phyloP scores from a whole-genome alignment of 2,113 vertebrate genomes.

The Grammomys dolichurus region DNA sequence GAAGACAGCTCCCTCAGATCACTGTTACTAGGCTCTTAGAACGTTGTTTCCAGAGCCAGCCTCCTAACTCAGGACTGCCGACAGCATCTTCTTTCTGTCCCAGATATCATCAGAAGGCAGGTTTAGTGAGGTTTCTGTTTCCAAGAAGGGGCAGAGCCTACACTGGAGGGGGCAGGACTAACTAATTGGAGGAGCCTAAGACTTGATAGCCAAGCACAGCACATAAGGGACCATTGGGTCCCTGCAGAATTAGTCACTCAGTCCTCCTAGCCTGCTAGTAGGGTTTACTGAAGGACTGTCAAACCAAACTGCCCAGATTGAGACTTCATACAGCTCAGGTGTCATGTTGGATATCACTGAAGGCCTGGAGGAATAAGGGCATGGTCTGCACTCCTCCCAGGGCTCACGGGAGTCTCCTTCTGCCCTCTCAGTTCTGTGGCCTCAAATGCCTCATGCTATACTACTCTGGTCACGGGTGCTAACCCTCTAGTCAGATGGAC shows the following conservation, averaged over 20 bases:
- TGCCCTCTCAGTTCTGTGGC: not conserved
- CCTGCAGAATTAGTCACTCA: not conserved
- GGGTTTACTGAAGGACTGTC: not conserved
- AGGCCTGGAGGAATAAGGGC: no score
- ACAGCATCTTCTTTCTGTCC: not conserved
- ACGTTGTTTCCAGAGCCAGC: not conserved
- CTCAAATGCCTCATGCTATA: accelerated
- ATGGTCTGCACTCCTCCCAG: accelerated
- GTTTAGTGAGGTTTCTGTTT: not conserved
- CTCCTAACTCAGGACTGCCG: no score
- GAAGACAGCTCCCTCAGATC: accelerated
- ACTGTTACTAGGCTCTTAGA: not conserved
- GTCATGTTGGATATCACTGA: not conserved
- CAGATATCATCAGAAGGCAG: not conserved
- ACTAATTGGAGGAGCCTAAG: no score
- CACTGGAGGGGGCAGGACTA: no score
- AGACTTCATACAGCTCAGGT: not conserved
- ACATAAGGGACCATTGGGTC: not conserved
- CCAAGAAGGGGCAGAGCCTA: accelerated
- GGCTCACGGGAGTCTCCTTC: not conserved
- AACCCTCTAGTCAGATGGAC: accelerated
- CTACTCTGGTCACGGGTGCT: accelerated
- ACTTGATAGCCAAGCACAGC: not conserved
- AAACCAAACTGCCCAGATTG: not conserved
- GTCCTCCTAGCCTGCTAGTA: not conserved